Conservation (phyloP, 2,797 vertebrate species). For the Paramormyrops hopkinsi region DNA sequence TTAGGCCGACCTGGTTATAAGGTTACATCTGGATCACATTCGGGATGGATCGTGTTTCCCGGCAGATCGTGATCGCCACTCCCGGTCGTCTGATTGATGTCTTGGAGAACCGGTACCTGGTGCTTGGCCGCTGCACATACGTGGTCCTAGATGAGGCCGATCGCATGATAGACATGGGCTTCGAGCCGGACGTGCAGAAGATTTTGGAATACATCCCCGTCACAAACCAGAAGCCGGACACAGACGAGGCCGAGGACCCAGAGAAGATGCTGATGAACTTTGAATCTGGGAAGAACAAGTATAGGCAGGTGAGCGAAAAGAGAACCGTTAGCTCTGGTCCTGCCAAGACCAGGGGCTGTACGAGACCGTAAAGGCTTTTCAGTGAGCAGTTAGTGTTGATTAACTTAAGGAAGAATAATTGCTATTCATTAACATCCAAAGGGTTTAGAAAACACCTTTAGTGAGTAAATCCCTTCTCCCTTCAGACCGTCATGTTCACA, state of each 20-base stretch:
- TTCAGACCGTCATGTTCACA: constrained; percentile 96
- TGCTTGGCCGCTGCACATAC: constrained; percentile 93
- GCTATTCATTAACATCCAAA: not conserved
- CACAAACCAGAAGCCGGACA: constrained; percentile 96
- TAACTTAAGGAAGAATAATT: not conserved
- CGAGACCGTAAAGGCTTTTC: not conserved
- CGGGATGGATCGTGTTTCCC: not conserved
- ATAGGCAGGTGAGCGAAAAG: constrained; percentile 76
- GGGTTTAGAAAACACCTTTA: not conserved
- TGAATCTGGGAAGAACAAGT: constrained; percentile 94
- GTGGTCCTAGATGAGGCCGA: constrained; percentile 95
- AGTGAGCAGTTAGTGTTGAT: not conserved
- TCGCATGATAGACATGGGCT: constrained; percentile 99
- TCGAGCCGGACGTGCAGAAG: constrained; percentile 95
- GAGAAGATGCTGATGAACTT: constrained; percentile 98
- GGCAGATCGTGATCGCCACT: constrained; percentile 90
- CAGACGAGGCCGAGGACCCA: constrained; percentile 92
- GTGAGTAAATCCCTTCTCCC: not conserved
- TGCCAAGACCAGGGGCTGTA: not conserved
- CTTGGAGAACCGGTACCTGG: constrained; percentile 93
- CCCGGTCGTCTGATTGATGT: constrained; percentile 94
- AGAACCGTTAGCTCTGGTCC: not conserved
- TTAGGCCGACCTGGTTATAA: not conserved
- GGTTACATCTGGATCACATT: not conserved
- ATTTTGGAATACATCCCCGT: constrained; percentile 98